phyloP scores from a whole-genome alignment of 2,888 invertebrate species.

The Drosophila formosana region DNA sequence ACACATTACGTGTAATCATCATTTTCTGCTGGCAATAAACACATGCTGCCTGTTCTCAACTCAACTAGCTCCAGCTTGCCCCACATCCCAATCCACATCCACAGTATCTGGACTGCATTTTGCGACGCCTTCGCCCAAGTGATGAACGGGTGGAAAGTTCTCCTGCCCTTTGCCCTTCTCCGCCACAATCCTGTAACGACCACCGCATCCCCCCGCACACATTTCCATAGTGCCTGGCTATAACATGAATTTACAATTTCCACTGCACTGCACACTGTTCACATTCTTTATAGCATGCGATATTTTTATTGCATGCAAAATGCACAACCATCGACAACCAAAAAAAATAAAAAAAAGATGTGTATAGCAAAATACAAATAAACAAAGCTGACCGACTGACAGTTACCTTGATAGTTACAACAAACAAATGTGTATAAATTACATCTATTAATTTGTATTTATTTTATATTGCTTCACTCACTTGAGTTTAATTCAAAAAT shows the following conservation, averaged over 20 bases:
- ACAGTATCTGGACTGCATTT: conserved; percentile 33
- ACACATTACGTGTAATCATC: conserved; percentile 78
- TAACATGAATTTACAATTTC: conserved; percentile 77
- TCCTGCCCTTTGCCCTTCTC: neutral
- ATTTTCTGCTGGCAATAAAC: conserved; percentile 78
- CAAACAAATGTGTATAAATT: too few species aligned
- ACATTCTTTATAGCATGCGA: conserved; percentile 71
- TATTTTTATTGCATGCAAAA: conserved; percentile 77
- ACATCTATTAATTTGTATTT: too few species aligned
- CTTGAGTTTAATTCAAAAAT: too few species aligned
- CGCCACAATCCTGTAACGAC: conserved; percentile 2
- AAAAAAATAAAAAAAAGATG: neutral
- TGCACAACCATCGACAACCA: conserved; percentile 44
- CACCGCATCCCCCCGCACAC: conserved; percentile 9
- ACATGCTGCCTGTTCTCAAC: conserved; percentile 68
- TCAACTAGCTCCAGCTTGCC: conserved; percentile 33
- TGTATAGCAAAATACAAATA: neutral
- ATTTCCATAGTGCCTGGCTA: conserved; percentile 58
- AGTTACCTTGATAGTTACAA: conserved; percentile 16
- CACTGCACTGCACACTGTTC: conserved; percentile 65
- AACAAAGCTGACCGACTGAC: conserved; percentile 1
- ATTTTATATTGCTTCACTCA: too few species aligned
- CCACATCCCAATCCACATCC: neutral
- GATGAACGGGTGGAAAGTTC: conserved; percentile 13
- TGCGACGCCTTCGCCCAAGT: conserved; percentile 27